These are phyloP conservation scores for Priocnemis perturbator DNA, from an alignment of 2,888 invertebrate species.

Conservation along the genomic window DNA sequence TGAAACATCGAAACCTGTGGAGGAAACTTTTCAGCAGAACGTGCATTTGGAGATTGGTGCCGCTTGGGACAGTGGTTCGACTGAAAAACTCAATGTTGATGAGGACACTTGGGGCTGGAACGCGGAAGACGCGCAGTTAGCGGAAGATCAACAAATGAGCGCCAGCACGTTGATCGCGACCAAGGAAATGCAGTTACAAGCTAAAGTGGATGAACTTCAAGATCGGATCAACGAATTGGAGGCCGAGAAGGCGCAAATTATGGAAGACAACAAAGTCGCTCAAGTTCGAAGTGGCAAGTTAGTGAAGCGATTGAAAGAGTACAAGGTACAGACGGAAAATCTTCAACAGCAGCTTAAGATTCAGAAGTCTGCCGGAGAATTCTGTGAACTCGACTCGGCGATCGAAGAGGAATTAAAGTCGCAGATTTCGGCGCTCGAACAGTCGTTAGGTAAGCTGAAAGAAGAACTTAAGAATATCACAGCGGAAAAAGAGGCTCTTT, in stretches of 20 bases:
- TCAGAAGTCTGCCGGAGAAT: constrained; percentile 76
- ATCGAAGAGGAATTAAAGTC: constrained; percentile 88
- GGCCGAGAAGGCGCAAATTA: constrained; percentile 47
- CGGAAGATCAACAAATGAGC: constrained; percentile 73
- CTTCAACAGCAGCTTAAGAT: constrained; percentile 78
- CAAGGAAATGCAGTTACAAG: constrained; percentile 64
- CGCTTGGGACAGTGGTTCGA: constrained; percentile 71
- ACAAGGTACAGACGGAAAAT: constrained; percentile 83
- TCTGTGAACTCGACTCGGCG: constrained; percentile 84
- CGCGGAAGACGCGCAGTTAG: constrained; percentile 77
- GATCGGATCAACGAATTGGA: constrained; percentile 77
- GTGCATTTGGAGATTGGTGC: constrained; percentile 75
- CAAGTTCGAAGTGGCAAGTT: constrained; percentile 84
- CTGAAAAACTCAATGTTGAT: constrained; percentile 67
- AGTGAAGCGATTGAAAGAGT: constrained; percentile 89
- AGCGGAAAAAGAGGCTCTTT: constrained; percentile 82
- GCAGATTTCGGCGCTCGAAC: constrained; percentile 82
- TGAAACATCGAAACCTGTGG: neutral
- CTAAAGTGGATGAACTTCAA: constrained; percentile 78
- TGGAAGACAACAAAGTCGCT: constrained; percentile 35
- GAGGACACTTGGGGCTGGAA: constrained; percentile 81
- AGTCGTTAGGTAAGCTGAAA: constrained; percentile 79
- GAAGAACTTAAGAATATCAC: constrained; percentile 79
- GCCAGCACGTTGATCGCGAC: constrained; percentile 49
- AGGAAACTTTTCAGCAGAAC: neutral